Evolutionary conservation across 2,113 vertebrate species (phyloP), one percentile per base, ranked within the genome.

Genomic region (Menidia beryllina): DNA sequence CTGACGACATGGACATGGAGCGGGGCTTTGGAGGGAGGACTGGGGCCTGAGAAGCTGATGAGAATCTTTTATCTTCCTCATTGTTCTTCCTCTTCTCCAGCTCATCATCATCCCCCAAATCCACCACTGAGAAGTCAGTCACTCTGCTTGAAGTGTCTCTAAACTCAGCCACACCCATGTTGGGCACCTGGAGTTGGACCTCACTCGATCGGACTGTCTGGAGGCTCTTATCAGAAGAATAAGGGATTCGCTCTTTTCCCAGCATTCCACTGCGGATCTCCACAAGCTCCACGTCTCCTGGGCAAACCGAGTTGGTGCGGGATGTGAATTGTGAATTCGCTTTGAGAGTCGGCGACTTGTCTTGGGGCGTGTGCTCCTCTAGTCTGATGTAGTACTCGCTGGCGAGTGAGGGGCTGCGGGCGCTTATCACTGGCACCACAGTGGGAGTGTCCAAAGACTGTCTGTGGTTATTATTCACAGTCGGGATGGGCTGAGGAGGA

Each of bases 351-450:
- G 92, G 92, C 1, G 93, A 93, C 67, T 89, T 91, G 74, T 93
- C 93, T 85, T 94, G 89, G 8, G 95, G 95, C 4, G 93, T 93
- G 3, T 96, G 95, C 85, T 97, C 96, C 83, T 97, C 96, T 63
- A 97, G 86, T 39, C 96, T 93, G 72, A 97, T 96, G 85, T 96
- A 97, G 80, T 97, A 97, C 80, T 97, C 96, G 6, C 95, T 96
- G 81, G 95, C 94, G 7, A 97, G 94, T 0, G 96, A 97, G 11
- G 96, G 96, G 74, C 96, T 97, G 36, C 95, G 95, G n/a, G 96
- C 96, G 0, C 96, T 96, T 74, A 97, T 96, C 56, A 97, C 96
- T 0, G 96, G 96, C 56, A 97, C 94, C 17, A 97, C 95, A 1
- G 96, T 97, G 51, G 96, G 96, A 0, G 96, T 96, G 85, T 96